Evolutionary conservation across 2,797 vertebrate genomes (phyloP).

Genomic region (Poeciliopsis gracilis): DNA sequence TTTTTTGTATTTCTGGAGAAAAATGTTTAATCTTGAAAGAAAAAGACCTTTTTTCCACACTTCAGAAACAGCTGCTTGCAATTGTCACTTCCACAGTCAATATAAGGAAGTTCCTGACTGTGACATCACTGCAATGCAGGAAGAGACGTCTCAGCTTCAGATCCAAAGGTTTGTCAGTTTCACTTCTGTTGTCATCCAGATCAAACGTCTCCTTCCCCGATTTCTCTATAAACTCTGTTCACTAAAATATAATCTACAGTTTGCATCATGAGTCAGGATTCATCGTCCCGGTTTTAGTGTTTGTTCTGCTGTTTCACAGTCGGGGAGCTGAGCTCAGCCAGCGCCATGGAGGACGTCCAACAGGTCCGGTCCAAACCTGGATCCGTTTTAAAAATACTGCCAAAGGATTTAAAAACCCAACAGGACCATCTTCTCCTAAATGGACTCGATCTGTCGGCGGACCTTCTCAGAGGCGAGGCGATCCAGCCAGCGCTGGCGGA

Average conservation of each 20-base stretch:
- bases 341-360: neutral
- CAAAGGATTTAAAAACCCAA: neutral
- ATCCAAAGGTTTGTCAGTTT: neutral
- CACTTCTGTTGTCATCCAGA: neutral
- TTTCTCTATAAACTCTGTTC: neutral
- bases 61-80: neutral
- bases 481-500: slow-evolving; percentile 88
- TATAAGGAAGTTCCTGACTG: neutral
- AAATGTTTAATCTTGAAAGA: neutral
- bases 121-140: neutral
- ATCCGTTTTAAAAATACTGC: slow-evolving; percentile 15
- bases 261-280: neutral
- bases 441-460: slow-evolving; percentile 93
- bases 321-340: neutral
- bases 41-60: neutral
- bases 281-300: neutral
- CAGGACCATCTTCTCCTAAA: slow-evolving; percentile 67
- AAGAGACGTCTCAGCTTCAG: neutral
- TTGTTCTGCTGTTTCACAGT: neutral
- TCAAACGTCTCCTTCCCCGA: neutral
- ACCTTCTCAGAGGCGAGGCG: slow-evolving; percentile 92
- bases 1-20: neutral
- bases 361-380: neutral
- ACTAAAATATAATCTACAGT: slow-evolving; percentile 12
- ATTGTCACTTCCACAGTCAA: neutral